Base-by-base conservation (phyloP, 2,888 invertebrate species). In the Ichneumoninae sp. region DNA sequence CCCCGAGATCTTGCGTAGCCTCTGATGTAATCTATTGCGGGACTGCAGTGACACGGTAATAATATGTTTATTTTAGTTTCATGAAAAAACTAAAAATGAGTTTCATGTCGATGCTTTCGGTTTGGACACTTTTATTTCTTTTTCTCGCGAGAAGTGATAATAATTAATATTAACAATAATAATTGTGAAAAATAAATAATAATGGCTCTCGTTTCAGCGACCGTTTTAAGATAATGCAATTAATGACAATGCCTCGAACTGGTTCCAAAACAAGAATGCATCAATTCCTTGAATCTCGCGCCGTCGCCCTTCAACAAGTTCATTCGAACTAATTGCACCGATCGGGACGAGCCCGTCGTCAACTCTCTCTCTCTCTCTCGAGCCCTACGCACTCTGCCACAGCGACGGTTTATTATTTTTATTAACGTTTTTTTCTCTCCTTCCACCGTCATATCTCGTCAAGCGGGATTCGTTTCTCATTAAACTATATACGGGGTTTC, bases 381-480 rank as follows among this genome's bases (percentile, higher is more conserved):
- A 66, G 50, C 13, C 10, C 19, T 40, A n/a, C 47, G 44, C 40
- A 63, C 13, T 16, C 65, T 54, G 3, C 66, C 26, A 8, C 66
- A 16, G 63, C n/a, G 30, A 33, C 63, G 63, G 16, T 30, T 30
- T 63, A 63, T 33, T 6, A 16, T 33, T 33, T 63, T 33, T 63
- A 63, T 63, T 33, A n/a, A 2, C 52, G 26, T 44, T 69, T 30
- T 65, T 26, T 63, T n/a, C 66, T 13, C 47, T 77, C 47, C 77
- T 70, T 68, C 57, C 33, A 16, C 19, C 36, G 22, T 30, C 30
- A 52, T 68, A 66, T 71, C 76, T 81, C 77, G 81, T 63, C 76
- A 77, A 81, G 73, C 73, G 19, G 33, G 68, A 81, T 81, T 84
- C 74, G 74, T 74, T 81, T 84, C 69, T 84, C 74, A 77, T 84